Evolutionary conservation across 1,140 invertebrate species (phyloP).

Genomic region (Nephila pilipes): DNA sequence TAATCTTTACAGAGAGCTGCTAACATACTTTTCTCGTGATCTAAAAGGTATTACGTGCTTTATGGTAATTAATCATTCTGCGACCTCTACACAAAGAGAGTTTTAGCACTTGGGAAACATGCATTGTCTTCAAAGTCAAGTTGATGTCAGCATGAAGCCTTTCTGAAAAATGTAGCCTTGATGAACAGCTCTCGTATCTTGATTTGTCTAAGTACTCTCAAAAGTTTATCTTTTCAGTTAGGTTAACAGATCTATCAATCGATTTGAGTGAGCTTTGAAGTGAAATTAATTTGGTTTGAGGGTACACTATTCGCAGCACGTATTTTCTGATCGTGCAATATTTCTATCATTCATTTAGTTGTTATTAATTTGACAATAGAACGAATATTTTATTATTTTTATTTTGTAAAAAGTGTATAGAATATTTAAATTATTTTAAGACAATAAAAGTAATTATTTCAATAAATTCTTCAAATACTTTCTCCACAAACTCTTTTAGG

Average conservation of each 20-base stretch:
- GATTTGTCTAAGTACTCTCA: background rate
- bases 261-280: too few relatives aligned
- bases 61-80: conserved; percentile 22
- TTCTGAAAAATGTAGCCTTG: background rate
- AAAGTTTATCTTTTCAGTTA: background rate
- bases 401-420: too few relatives aligned
- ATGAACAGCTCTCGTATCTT: background rate
- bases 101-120: background rate
- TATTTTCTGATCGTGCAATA: too few relatives aligned
- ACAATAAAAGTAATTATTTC: too few relatives aligned
- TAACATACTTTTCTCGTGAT: conserved; percentile 17
- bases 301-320: too few relatives aligned
- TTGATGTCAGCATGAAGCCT: background rate
- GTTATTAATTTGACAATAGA: too few relatives aligned
- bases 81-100: background rate
- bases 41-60: conserved; percentile 12
- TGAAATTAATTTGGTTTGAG: background rate
- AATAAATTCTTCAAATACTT: too few relatives aligned
- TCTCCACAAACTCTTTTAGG: too few relatives aligned
- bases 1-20: conserved; percentile 9
- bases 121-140: background rate
- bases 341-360: too few relatives aligned
- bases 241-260: background rate
- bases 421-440: too few relatives aligned
- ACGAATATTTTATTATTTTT: too few relatives aligned